Evolutionary conservation across 2,113 vertebrate species (phyloP), one percentile per base, ranked within the genome.

Genomic region (Dromiciops gliroides): DNA sequence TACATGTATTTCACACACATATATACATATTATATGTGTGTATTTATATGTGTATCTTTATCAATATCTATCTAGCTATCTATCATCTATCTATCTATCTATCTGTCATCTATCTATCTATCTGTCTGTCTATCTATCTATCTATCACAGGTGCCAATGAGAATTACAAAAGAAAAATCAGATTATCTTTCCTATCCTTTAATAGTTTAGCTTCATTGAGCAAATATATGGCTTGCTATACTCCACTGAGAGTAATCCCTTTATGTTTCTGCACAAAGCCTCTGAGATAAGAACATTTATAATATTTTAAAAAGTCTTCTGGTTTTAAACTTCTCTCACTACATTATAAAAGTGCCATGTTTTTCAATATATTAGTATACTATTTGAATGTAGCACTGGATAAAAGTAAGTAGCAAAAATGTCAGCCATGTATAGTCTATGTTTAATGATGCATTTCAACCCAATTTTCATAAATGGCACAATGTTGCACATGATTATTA

Each of bases 391-490:
- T 50, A 49, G 89, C 51, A 60, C 48, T 92, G 93, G n/a, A 5
- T 90, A 49, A 89, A 53, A 11, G 44, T 44, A 93, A 94, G 83
- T 53, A 93, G 89, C 31, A 92, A 93, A 92, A 94, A 67, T 51
- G 50, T 10, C 11, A 51, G 7, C 2, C 3, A 60, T 28, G 47
- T 24, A 44, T 48, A 75, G 1, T n/a, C 51, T 44, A 11, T 94
- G 8, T 14, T 92, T 94, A 96, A 94, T 93, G 96, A 90, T 50
- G 31, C 47, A 83, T 89, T 60, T 92, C 51, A 90, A 48, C 90
- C 92, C 28, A 94, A 48, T 91, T 83, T 96, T 92, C 50, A 0
- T 90, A 94, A 50, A 16, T 53, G 48, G 1, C 12, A 51, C 24
- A 51, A 28, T 14, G 14, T 56, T 93, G 22, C 26, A 26, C 26